Conservation (phyloP, 2,888 invertebrate species). For the Drosophila meridiana region DNA sequence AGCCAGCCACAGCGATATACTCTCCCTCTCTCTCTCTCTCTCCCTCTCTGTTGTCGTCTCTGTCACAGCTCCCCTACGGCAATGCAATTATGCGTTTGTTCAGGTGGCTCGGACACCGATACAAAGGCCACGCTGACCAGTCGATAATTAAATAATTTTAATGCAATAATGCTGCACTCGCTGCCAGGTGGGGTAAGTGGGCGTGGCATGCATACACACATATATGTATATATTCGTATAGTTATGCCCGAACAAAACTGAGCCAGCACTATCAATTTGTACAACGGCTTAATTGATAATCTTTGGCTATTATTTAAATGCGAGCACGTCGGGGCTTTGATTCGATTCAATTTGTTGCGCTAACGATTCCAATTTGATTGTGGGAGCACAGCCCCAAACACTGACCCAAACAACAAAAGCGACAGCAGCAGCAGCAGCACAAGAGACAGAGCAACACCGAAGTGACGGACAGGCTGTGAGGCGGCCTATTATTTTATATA, state of each 20-base stretch:
- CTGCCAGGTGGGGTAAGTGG: not conserved
- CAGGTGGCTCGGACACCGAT: conserved; percentile 38
- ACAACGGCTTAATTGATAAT: conserved; percentile 78
- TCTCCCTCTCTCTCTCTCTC: not conserved
- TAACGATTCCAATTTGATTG: conserved; percentile 72
- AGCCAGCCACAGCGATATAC: not conserved
- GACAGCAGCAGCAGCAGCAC: conserved; percentile 7
- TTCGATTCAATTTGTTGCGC: conserved; percentile 76
- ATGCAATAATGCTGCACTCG: conserved; percentile 64
- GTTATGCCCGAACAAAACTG: conserved; percentile 26
- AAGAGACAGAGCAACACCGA: conserved; percentile 23
- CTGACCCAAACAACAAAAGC: conserved; percentile 17
- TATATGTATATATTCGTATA: not conserved
- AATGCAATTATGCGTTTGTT: conserved; percentile 60
- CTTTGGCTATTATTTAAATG: conserved; percentile 80
- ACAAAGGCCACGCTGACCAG: conserved; percentile 57
- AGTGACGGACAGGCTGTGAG: conserved; percentile 33
- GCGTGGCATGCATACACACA: not conserved
- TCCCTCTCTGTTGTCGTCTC: not conserved
- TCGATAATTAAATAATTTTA: conserved; percentile 78
- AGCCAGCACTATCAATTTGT: conserved; percentile 74
- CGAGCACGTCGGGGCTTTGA: conserved; percentile 61
- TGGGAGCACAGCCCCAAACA: conserved; percentile 36
- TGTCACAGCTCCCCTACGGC: conserved; percentile 39
- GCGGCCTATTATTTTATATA: conserved; percentile 38